Evolutionary conservation across 2,113 vertebrate species (phyloP), one percentile per base, ranked within the genome.

Genomic region (Holacanthus passer): DNA sequence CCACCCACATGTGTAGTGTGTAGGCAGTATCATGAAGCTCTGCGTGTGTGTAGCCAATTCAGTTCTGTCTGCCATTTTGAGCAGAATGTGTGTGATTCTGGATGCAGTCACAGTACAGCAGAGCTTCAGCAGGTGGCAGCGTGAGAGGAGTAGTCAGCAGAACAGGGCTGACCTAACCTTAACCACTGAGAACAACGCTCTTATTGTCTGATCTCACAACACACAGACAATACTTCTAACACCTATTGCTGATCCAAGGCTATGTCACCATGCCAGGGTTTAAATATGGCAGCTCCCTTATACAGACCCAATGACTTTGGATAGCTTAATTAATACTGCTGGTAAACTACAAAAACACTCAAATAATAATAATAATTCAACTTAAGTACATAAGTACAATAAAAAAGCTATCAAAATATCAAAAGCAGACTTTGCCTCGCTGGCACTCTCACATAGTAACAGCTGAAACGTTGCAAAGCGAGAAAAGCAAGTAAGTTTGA

Each of bases 51-150:
- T n/a, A 85, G 72, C 59, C 73, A 58, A 52, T 50, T 77, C 69
- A 79, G 59, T 71, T 47, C 47, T 59, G 87, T 74, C 89, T 91
- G 88, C 90, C 88, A 92, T 92, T 93, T 92, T 91, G 84, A 91
- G 89, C 76, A 82, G 59, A 78, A 84, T 62, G 56, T 79, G 77
- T 60, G 50, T 50, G 69, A 69, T 71, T 87, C 41, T 55, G 65
- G 67, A 69, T 39, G 62, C 53, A 87, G 81, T 66, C 65, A 86
- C 82, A 86, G 71, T 75, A 66, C 76, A 90, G 83, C 78, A 77
- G 79, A 82, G 82, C 74, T 88, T 85, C 90, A 93, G 90, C 89
- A 94, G 91, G 90, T 89, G 90, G 92, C 92, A 91, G 84, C 84
- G 79, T 80, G 62, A 87, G 86, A 82, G 67, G 80, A 82, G 53